Evolutionary conservation across 2,888 invertebrate genomes (phyloP).

Genomic region (Caenorhabditis uteleia): DNA sequence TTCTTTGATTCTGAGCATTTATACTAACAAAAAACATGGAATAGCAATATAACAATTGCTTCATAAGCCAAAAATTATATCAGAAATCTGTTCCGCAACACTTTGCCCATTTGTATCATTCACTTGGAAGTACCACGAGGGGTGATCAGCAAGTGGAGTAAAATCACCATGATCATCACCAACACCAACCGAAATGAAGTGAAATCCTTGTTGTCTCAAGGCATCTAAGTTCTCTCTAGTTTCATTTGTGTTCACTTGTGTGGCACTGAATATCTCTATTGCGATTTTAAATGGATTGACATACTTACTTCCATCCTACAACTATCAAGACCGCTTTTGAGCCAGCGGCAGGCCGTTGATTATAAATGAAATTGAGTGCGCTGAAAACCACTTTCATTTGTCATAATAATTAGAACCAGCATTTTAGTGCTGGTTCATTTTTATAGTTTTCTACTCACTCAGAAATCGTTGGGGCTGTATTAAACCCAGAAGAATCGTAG

Average conservation of each 20-base stretch:
- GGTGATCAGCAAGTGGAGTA: conserved; percentile 2
- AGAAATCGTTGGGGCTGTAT: conserved; percentile 4
- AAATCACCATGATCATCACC: conserved; percentile 1
- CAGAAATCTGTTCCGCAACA: conserved; percentile 26
- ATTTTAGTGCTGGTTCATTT: no score
- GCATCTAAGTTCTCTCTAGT: neutral
- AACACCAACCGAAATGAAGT: conserved; percentile 11
- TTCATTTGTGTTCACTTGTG: neutral
- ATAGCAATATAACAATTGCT: no score
- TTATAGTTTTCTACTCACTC: neutral
- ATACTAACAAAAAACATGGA: no score
- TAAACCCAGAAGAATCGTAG: neutral
- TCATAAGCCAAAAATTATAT: no score
- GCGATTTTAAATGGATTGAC: neutral
- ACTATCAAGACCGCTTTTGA: neutral
- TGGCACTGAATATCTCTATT: neutral
- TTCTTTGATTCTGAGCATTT: no score
- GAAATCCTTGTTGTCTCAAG: conserved; percentile 8
- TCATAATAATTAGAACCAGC: no score
- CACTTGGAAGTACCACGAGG: conserved; percentile 28
- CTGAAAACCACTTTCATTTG: conserved; percentile 3
- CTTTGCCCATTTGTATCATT: conserved; percentile 10
- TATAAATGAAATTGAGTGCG: conserved; percentile 7
- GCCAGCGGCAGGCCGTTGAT: neutral
- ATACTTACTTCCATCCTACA: no score